Percentiles rank a stretch among this genome's conserved stretches.
phyloP scores from a whole-genome alignment of 2,888 invertebrate species.

The Junonia oenone region DNA sequence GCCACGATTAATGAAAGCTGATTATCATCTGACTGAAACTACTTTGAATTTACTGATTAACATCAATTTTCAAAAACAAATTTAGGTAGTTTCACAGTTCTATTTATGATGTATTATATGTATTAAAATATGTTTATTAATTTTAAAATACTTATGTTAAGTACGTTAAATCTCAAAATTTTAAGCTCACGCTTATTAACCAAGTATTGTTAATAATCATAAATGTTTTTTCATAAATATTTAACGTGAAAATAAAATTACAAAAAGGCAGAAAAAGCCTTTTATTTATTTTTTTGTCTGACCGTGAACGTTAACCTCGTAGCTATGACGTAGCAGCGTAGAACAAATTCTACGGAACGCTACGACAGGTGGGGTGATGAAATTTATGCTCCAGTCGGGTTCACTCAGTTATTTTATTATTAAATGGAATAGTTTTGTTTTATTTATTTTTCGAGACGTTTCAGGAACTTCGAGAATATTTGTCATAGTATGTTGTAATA shows the following conservation, averaged over 20 bases:
- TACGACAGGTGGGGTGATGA: constrained; percentile 32
- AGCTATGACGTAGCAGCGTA: constrained; percentile 48
- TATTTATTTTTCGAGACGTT: constrained; percentile 10
- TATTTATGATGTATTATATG: no score
- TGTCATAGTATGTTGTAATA: background rate
- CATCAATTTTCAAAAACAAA: no score
- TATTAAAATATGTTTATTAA: no score
- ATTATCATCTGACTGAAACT: no score
- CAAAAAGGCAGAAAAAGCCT: background rate
- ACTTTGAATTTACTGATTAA: no score
- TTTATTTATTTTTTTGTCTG: background rate
- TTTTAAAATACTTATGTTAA: no score
- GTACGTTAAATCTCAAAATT: no score
- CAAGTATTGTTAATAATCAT: no score
- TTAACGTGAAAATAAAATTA: background rate
- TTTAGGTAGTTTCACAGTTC: no score
- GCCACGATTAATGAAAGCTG: no score
- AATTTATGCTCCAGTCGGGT: constrained; percentile 27
- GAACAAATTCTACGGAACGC: constrained; percentile 56
- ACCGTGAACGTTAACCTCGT: constrained; percentile 14
- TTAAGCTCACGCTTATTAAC: no score
- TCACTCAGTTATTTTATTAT: constrained; percentile 29
- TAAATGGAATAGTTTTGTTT: constrained; percentile 22
- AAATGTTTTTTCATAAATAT: no score
- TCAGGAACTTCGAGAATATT: constrained; percentile 1